phyloP scores from a whole-genome alignment of 2,113 vertebrate genomes.

The Hyaena hyaena region DNA sequence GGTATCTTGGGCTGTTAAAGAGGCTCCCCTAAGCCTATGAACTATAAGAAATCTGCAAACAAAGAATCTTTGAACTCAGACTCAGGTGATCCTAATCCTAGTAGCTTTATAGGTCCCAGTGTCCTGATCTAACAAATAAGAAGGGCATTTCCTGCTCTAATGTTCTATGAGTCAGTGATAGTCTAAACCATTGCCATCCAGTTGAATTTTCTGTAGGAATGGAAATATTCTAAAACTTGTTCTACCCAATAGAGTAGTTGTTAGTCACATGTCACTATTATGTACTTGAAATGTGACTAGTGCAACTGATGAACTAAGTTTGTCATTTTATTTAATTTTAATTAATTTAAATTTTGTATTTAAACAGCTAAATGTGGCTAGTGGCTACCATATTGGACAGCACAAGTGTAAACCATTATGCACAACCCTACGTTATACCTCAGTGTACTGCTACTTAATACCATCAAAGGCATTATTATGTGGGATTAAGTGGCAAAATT shows the following conservation, averaged over 20 bases:
- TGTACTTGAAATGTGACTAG: background rate
- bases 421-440: background rate
- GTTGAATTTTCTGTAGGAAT: constrained; percentile 36
- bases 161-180: background rate
- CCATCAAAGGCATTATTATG: background rate
- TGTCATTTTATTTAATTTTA: background rate
- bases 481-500: background rate
- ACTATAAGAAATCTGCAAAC: constrained; percentile 55
- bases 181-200: background rate
- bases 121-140: constrained; percentile 61
- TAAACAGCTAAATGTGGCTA: background rate
- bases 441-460: background rate
- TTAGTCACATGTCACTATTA: background rate
- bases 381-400: background rate
- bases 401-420: background rate
- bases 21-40: background rate
- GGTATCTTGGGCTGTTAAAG: constrained; percentile 14
- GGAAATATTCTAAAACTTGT: constrained; percentile 25
- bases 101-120: background rate
- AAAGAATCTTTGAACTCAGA: constrained; percentile 65
- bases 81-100: constrained; percentile 8
- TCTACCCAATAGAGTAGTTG: background rate
- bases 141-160: constrained; percentile 34
- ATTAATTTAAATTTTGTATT: constrained; percentile 21
- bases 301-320: background rate